Conservation (phyloP, 2,113 vertebrate species). For the cat (Felis catus) region F.catus_Fca126_mat1.0 CM031419.1:217949001-217949500, state of each 20-base stretch:
- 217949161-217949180: not conserved
- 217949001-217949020: rapidly evolving
- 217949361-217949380: not conserved
- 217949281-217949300: not conserved
- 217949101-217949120: not conserved
- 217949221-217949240: not conserved
- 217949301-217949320: rapidly evolving
- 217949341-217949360: not conserved
- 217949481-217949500: not conserved
- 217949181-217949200: not conserved
- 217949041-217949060: not conserved
- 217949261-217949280: not conserved
- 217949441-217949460: not conserved
- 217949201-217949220: not conserved
- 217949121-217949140: not conserved
- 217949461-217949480: not conserved
- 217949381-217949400: not conserved
- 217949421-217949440: not conserved
- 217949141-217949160: not conserved
- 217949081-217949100: not conserved
- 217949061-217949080: not conserved
- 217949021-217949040: rapidly evolving
- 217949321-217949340: not conserved
- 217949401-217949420: not conserved
- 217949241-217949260: not conserved